Conservation (phyloP, 2,797 vertebrate species). For the Acipenser transmontanus region DNA sequence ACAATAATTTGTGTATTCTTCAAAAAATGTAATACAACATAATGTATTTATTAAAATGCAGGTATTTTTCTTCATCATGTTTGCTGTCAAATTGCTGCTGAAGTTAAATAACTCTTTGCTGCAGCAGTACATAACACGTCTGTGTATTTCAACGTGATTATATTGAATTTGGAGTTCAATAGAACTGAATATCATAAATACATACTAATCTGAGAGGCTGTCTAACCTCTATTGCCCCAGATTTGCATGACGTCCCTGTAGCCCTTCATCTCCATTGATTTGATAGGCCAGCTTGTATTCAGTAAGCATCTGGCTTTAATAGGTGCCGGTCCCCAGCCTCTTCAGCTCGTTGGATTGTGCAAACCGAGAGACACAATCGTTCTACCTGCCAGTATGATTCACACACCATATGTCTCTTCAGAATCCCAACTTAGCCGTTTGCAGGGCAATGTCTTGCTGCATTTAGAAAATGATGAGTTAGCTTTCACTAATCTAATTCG, state of each 20-base stretch:
- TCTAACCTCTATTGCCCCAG: constrained; percentile 5
- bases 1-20: background rate
- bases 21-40: too few relatives aligned
- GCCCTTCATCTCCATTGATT: constrained; percentile 17
- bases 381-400: constrained; percentile 33
- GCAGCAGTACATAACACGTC: background rate
- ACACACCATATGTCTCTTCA: constrained; percentile 29
- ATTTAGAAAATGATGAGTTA: constrained; percentile 30
- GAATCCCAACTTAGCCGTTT: constrained; percentile 19
- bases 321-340: constrained; percentile 20
- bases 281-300: constrained; percentile 22
- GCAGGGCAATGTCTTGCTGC: constrained; percentile 28
- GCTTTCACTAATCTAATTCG: constrained; percentile 19
- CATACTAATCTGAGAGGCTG: constrained; percentile 2
- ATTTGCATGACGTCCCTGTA: constrained; percentile 25
- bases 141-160: background rate
- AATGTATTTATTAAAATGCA: too few relatives aligned
- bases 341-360: constrained; percentile 27
- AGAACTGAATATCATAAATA: constrained; percentile 1
- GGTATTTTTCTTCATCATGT: too few relatives aligned
- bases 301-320: constrained; percentile 33
- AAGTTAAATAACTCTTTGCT: background rate
- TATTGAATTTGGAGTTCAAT: constrained; percentile 1
- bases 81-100: too few relatives aligned
- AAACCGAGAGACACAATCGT: constrained; percentile 27